A percentile compares a stretch with the other conserved stretches of the same genome.
phyloP scores from a whole-genome alignment of 2,888 invertebrate genomes.

The Hypomecis punctinalis region DNA sequence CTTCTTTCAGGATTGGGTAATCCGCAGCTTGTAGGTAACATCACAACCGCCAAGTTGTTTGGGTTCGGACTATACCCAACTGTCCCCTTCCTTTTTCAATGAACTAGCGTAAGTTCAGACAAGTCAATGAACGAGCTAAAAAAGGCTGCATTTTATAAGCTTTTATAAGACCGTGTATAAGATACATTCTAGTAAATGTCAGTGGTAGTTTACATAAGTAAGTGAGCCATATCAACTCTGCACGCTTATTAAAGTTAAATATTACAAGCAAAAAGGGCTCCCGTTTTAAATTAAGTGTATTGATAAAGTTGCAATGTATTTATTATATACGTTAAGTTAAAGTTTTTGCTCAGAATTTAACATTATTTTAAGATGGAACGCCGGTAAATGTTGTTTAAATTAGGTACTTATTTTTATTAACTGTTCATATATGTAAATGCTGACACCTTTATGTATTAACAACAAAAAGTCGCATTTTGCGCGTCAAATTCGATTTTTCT shows the following conservation, averaged over 20 bases:
- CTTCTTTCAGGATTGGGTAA: too few species aligned
- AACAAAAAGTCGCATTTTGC: too few species aligned
- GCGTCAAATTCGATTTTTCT: too few species aligned
- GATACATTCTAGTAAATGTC: constrained; percentile 35
- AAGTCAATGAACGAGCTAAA: constrained; percentile 9
- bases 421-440: too few species aligned
- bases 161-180: constrained; percentile 11
- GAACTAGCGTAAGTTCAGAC: background rate
- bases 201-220: constrained; percentile 25
- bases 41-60: too few species aligned
- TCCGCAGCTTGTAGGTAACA: too few species aligned
- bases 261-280: constrained; percentile 34
- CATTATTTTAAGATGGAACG: background rate
- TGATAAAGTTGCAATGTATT: constrained; percentile 11
- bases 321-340: constrained; percentile 1
- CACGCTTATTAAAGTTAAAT: constrained; percentile 13
- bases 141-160: constrained; percentile 2
- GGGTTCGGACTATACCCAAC: too few species aligned
- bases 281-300: constrained; percentile 7
- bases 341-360: background rate
- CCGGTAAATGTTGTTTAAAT: background rate
- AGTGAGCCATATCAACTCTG: constrained; percentile 11
- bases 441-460: too few species aligned
- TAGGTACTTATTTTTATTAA: background rate
- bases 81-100: background rate